Evolutionary conservation across 2,888 invertebrate species (phyloP).

Genomic region (Eupithecia vulgata): DNA sequence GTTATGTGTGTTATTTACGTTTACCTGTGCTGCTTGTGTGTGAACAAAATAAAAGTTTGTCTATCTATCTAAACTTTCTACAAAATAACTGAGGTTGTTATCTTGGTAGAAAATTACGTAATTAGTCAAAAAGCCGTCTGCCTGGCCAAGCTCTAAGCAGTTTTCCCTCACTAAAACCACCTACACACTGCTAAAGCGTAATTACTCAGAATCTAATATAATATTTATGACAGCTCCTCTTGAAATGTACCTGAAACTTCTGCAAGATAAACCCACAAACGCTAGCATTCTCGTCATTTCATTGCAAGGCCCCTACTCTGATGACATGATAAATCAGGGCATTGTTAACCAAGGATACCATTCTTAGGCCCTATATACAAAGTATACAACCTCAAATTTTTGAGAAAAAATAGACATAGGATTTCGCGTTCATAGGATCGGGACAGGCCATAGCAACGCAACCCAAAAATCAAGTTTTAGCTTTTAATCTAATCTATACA

Average conservation of each 20-base stretch:
- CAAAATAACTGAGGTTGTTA: background rate
- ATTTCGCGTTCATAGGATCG: no score
- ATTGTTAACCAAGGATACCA: background rate
- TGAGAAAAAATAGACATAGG: no score
- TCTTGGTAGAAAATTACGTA: background rate
- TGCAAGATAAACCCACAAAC: background rate
- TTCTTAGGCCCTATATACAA: no score
- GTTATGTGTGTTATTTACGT: no score
- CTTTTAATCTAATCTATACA: no score
- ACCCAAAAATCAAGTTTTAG: no score
- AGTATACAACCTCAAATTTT: no score
- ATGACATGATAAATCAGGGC: background rate
- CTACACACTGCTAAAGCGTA: background rate
- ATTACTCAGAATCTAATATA: slow-evolving; percentile 15
- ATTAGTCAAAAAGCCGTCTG: background rate
- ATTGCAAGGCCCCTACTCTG: slow-evolving; percentile 3
- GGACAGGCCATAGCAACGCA: no score
- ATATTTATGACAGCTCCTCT: slow-evolving; percentile 10
- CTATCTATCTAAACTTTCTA: no score
- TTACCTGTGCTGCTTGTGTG: no score
- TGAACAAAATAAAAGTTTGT: no score
- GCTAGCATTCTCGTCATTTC: slow-evolving; percentile 14
- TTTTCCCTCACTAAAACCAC: slow-evolving; percentile 1
- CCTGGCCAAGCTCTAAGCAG: slow-evolving; percentile 2
- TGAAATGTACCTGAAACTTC: slow-evolving; percentile 10